Evolutionary conservation across 2,113 vertebrate species (phyloP).

Genomic region (Albula glossodonta): DNA sequence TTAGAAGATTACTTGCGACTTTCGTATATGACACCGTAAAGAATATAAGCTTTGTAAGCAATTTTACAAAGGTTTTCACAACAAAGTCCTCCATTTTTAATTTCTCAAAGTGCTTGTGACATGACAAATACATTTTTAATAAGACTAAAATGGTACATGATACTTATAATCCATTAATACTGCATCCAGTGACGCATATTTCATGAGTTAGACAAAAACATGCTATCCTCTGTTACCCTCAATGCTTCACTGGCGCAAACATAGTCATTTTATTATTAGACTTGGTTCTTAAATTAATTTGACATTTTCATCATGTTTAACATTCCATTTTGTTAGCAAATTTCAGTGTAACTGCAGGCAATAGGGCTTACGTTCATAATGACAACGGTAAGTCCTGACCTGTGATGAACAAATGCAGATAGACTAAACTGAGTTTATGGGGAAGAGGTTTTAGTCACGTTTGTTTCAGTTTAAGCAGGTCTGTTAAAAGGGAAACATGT

Average conservation of each 20-base stretch:
- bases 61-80: slow-evolving; percentile 26
- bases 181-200: background rate
- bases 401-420: no score
- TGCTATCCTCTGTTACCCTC: background rate
- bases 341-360: background rate
- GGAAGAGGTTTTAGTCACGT: no score
- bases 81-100: background rate
- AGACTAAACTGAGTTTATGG: no score
- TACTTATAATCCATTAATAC: background rate
- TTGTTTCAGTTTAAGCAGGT: no score
- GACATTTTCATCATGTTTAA: background rate
- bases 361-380: no score
- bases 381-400: no score
- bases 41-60: slow-evolving; percentile 57
- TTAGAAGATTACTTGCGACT: slow-evolving; percentile 61
- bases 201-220: background rate
- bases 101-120: background rate
- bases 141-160: background rate
- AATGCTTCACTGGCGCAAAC: background rate
- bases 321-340: background rate
- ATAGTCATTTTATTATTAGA: background rate
- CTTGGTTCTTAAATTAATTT: background rate
- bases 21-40: slow-evolving; percentile 53
- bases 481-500: no score
- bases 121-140: background rate